phyloP scores from a whole-genome alignment of 2,113 vertebrate genomes.

The Harpagus bidentatus region DNA sequence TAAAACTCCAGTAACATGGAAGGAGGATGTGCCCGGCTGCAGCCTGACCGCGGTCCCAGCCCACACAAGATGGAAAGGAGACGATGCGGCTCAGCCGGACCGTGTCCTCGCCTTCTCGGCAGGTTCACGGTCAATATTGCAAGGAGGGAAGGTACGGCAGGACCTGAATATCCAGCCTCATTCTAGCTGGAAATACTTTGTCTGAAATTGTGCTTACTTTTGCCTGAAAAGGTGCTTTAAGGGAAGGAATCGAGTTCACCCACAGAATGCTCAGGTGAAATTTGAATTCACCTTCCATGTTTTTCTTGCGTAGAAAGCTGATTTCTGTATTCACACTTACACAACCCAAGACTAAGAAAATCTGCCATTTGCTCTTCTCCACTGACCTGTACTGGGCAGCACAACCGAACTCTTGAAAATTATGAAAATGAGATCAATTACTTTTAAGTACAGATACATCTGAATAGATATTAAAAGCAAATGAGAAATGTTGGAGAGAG shows the following conservation, averaged over 20 bases:
- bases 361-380: neutral
- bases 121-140: rapidly evolving
- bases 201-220: neutral
- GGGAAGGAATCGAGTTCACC: neutral
- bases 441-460: neutral
- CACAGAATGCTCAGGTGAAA: neutral
- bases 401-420: neutral
- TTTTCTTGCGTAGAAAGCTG: neutral
- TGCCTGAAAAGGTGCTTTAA: neutral
- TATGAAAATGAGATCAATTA: neutral
- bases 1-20: neutral
- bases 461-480: neutral
- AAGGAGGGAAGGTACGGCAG: neutral
- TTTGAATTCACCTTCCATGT: neutral
- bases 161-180: neutral
- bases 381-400: neutral
- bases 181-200: neutral
- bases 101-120: neutral
- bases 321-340: neutral
- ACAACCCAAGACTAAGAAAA: neutral
- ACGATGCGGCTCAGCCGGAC: rapidly evolving
- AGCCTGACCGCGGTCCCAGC: rapidly evolving
- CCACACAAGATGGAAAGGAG: rapidly evolving
- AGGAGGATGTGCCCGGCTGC: neutral
- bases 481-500: neutral